Percentiles rank a stretch among this genome's conserved stretches.
Conservation (phyloP, 2,797 vertebrate species). For the Chrysocyon brachyurus region DNA sequence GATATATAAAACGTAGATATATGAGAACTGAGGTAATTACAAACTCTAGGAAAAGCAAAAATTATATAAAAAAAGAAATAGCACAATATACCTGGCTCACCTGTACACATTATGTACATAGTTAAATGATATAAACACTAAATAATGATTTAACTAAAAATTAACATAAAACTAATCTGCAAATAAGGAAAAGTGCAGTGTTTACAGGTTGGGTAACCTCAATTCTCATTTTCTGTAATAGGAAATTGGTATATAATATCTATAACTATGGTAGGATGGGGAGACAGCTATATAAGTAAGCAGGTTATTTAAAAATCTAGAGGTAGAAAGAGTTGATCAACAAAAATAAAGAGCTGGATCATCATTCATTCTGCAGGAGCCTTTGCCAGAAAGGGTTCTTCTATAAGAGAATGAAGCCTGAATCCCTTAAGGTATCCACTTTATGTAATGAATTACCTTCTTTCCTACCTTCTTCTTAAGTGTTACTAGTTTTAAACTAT, state of each 20-base stretch:
- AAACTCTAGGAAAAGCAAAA: constrained; percentile 24
- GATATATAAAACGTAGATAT: neutral
- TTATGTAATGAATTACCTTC: neutral
- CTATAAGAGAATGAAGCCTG: neutral
- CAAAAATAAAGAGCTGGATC: neutral
- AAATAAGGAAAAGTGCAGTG: neutral
- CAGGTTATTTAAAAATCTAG: constrained; percentile 3
- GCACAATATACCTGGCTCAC: neutral
- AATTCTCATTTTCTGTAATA: neutral
- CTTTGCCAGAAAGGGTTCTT: neutral
- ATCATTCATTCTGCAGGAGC: neutral
- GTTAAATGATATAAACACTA: neutral
- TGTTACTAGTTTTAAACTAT: neutral
- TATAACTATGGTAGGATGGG: neutral
- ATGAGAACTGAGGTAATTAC: neutral
- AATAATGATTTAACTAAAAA: constrained; percentile 25
- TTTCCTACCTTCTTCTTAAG: neutral
- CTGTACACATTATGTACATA: neutral
- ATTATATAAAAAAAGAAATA: constrained; percentile 10
- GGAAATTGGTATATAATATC: neutral
- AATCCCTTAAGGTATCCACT: neutral
- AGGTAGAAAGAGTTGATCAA: neutral
- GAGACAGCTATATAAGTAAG: neutral
- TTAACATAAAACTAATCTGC: constrained; percentile 23
- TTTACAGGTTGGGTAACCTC: neutral